A percentile compares a stretch with the other conserved stretches of the same genome.
Evolutionary conservation across 2,113 vertebrate genomes (phyloP).

Genomic region (Oenanthe oenanthe): DNA sequence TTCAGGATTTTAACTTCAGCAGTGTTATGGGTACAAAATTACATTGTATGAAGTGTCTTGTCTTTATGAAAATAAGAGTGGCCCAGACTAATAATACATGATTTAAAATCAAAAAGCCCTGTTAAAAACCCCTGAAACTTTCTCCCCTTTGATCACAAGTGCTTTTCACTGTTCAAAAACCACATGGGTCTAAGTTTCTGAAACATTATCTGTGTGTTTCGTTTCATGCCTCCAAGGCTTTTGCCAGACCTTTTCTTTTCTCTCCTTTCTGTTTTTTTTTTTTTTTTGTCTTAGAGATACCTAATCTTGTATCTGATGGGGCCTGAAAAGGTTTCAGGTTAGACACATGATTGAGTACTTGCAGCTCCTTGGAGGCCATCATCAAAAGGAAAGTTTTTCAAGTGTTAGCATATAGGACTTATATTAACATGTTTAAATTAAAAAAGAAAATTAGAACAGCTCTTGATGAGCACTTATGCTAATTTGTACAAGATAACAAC

Average conservation of each 20-base stretch:
- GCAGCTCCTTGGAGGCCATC: background rate
- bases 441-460: background rate
- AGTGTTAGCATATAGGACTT: background rate
- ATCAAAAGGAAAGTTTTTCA: background rate
- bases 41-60: background rate
- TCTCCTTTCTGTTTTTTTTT: no score
- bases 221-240: background rate
- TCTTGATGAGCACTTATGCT: background rate
- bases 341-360: background rate
- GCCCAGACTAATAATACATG: background rate
- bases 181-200: constrained; percentile 34
- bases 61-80: background rate
- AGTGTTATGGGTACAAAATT: constrained; percentile 5
- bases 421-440: background rate
- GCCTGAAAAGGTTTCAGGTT: background rate
- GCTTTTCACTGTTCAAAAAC: constrained; percentile 6
- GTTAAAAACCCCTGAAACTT: background rate
- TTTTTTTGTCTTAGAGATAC: background rate
- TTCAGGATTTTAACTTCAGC: constrained; percentile 11
- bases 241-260: background rate
- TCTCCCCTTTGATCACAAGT: constrained; percentile 16
- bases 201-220: background rate
- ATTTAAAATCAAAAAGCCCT: constrained; percentile 1
- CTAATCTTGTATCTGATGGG: background rate
- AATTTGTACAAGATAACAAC: background rate